A percentile compares a stretch with the other conserved stretches of the same genome.
phyloP scores from a whole-genome alignment of 2,797 vertebrate genomes.

The Gallinago solitaria region DNA sequence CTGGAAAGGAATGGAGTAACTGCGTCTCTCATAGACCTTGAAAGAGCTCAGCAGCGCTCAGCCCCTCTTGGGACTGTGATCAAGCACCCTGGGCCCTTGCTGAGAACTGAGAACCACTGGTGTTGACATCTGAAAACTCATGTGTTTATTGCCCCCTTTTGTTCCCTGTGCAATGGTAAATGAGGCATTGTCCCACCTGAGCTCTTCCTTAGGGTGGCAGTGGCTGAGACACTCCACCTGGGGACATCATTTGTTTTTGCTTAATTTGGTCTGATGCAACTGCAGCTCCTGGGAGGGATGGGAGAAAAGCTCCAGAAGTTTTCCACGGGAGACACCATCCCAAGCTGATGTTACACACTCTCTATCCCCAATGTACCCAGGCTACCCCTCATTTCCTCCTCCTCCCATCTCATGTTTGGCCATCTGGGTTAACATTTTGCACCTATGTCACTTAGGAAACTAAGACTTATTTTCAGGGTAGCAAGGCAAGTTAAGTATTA shows the following conservation, averaged over 20 bases:
- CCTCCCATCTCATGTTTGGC: neutral
- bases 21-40: neutral
- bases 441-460: neutral
- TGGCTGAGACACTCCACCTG: neutral
- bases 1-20: neutral
- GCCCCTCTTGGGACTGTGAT: neutral
- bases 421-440: neutral
- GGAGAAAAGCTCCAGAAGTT: neutral
- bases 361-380: neutral
- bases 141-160: neutral
- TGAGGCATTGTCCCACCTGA: neutral
- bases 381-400: neutral
- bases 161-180: neutral
- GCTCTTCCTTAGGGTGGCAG: conserved; percentile 25
- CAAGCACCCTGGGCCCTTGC: neutral
- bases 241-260: neutral
- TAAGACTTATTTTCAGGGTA: neutral
- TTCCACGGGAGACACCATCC: neutral
- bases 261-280: conserved; percentile 5
- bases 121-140: conserved; percentile 16
- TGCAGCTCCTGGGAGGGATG: neutral
- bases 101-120: neutral
- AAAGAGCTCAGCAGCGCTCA: neutral
- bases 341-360: neutral
- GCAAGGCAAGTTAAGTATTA: neutral